A percentile compares a stretch with the other conserved stretches of the same genome.
These are phyloP conservation scores for Acleris literana DNA, from an alignment of 2,888 invertebrate genomes.

Conservation along the genomic window DNA sequence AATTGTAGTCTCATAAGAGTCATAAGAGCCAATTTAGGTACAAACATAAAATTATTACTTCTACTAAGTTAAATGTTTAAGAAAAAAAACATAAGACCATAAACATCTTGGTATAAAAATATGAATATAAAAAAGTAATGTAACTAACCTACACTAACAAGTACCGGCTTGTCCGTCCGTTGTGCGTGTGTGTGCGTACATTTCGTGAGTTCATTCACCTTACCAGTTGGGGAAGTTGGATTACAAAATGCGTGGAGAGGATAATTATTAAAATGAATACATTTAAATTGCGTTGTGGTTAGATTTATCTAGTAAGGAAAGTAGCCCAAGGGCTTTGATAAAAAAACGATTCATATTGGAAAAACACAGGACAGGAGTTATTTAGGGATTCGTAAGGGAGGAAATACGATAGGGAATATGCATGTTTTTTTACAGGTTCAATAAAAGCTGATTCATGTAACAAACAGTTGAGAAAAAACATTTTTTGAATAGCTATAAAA, in stretches of 20 bases:
- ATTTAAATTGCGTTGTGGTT: not conserved
- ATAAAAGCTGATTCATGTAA: no score
- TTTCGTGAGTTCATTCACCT: slow-evolving; percentile 82
- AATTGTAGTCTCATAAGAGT: no score
- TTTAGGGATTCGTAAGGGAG: no score
- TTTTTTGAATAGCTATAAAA: no score
- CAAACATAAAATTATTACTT: no score
- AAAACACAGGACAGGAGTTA: no score
- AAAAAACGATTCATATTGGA: not conserved
- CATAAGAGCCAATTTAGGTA: no score
- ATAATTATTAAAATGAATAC: slow-evolving; percentile 3
- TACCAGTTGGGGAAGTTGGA: slow-evolving; percentile 81
- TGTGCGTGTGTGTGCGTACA: slow-evolving; percentile 59
- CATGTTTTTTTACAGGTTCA: no score
- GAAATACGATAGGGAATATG: no score
- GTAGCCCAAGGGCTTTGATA: slow-evolving; percentile 1
- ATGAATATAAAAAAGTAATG: slow-evolving; percentile 35
- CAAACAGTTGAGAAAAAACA: no score
- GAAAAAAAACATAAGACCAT: not conserved
- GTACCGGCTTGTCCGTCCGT: slow-evolving; percentile 57
- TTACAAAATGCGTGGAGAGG: slow-evolving; percentile 54
- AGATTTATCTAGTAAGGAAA: not conserved
- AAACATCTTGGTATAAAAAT: slow-evolving; percentile 22
- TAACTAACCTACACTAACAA: slow-evolving; percentile 74
- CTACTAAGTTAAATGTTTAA: no score